Base-by-base conservation (phyloP, 2,113 vertebrate genomes). In the Cervus canadensis region DNA sequence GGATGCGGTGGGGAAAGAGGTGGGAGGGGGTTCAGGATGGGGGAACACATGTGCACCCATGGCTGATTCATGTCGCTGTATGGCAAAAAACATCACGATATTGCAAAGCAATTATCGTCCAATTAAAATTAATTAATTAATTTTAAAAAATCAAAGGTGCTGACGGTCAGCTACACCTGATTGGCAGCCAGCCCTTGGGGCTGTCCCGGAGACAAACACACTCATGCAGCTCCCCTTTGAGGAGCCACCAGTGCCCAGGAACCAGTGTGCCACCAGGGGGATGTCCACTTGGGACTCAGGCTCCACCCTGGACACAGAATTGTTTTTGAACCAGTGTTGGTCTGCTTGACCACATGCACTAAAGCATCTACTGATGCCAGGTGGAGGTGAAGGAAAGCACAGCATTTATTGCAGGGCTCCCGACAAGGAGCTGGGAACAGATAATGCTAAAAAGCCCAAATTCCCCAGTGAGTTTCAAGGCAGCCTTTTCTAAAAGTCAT, bases 291-390 rank as follows among this genome's bases (percentile, higher is more conserved):
- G 62, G 33, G 33, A n/a, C 62, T 17, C 30, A 11, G 64, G 64
- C 64, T 36, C 64, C 64, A 71, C 64, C 6, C 9, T 36, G n/a
- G 64, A 36, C n/a, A 21, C 64, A 36, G 9, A 36, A 71, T 5
- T 36, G 64, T 21, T 71, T 36, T 3, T 36, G 33, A 71, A 5
- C n/a, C 64, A 9, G 17, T 36, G 64, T 36, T 36, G n/a, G 64
- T 36, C 33, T 36, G n/a, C 64, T 36, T 9, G 33, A n/a, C 64
- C 64, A n/a, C 9, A 21, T 36, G n/a, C 64, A 36, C 8, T 11
- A 11, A 10, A 36, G 17, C n/a, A 1, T 21, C 17, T 36, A 1
- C n/a, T 36, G n/a, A 71, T 2, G 36, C n/a, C 64, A 11, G 5
- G 10, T 23, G 36, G 67, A 3, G 19, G 21, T 10, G 21, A 74